Percentiles rank a stretch among this genome's conserved stretches.
phyloP scores from a whole-genome alignment of 2,888 invertebrate species.

The Perizoma flavofasciatum region DNA sequence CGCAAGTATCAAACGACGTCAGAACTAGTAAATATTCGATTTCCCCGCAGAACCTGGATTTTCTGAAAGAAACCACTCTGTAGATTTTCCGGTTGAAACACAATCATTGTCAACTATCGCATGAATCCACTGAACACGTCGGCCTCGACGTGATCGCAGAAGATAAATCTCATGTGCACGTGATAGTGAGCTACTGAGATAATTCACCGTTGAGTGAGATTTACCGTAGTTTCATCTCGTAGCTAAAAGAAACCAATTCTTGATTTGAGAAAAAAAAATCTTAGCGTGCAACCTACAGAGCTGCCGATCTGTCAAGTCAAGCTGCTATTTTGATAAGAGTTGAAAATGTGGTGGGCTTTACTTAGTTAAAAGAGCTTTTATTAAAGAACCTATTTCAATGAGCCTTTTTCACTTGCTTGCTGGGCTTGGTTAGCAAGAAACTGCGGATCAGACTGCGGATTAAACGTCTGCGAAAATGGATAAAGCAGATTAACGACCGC shows the following conservation, averaged over 20 bases:
- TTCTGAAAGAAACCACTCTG: too few relatives aligned
- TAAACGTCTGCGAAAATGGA: slow-evolving; percentile 1
- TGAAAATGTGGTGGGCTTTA: too few relatives aligned
- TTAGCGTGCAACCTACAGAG: too few relatives aligned
- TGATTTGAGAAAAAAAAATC: not conserved
- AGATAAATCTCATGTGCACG: slow-evolving; percentile 22
- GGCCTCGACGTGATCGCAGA: slow-evolving; percentile 18
- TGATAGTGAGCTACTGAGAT: slow-evolving; percentile 8
- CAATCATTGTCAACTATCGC: slow-evolving; percentile 20
- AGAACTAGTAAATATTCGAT: too few relatives aligned
- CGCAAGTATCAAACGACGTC: too few relatives aligned
- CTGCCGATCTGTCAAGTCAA: too few relatives aligned
- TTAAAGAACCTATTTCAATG: not conserved
- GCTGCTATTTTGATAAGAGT: too few relatives aligned
- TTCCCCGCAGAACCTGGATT: too few relatives aligned
- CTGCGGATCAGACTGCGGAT: not conserved
- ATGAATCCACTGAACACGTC: slow-evolving; percentile 7
- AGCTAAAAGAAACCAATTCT: not conserved
- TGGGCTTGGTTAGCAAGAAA: too few relatives aligned
- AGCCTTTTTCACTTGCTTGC: not conserved
- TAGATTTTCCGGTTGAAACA: slow-evolving; percentile 1
- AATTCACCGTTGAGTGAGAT: slow-evolving; percentile 7
- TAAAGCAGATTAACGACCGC: not conserved
- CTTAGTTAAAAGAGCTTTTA: too few relatives aligned
- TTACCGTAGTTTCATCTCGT: not conserved